Base-by-base conservation (phyloP, 2,888 invertebrate genomes). In the Mantis religiosa region DNA sequence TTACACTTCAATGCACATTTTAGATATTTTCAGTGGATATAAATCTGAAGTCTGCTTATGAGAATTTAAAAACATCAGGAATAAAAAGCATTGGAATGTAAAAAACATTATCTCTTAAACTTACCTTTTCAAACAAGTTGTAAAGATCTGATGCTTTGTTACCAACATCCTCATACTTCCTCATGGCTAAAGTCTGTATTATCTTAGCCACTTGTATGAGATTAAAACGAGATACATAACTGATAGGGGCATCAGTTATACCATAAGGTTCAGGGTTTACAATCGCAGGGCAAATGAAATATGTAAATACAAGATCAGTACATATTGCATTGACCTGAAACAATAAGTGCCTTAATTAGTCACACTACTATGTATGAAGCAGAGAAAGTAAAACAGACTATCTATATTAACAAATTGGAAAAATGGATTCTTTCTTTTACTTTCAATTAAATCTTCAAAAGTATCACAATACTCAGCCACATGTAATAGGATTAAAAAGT, bases 231-330 rank as follows among this genome's bases (percentile, higher is more conserved):
- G 98, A 98, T 89, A 98, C 96, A 92, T 97, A 97, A 83, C 98
- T 98, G 89, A 99, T 97, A 12, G 98, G 98, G 1, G 97, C 97
- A 92, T 99, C 99, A 6, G 97, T 97, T 88, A 99, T 97, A 27
- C 99, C 99, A 93, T 98, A 97, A 1, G 98, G 97, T 93, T 99
- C 99, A 0, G 99, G 99, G 94, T 98, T 98, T 87, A 98, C 97
- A 88, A 99, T 97, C 0, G 99, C 99, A 3, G 99, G 99, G 92
- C 99, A 99, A 90, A 99, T 97, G 92, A 99, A 98, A 92, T 97
- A 96, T 15, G 97, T 97, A 92, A 99, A 97, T 41, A 99, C 97
- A 89, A 99, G 94, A 92, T 99, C 99, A 0, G 98, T 97, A 92
- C 98, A 97, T 91, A 99, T 96, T 0, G 95, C 95, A 90, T 90